phyloP scores from a whole-genome alignment of 92 coral and sea anemone species.

The Bergia sp. region DNA sequence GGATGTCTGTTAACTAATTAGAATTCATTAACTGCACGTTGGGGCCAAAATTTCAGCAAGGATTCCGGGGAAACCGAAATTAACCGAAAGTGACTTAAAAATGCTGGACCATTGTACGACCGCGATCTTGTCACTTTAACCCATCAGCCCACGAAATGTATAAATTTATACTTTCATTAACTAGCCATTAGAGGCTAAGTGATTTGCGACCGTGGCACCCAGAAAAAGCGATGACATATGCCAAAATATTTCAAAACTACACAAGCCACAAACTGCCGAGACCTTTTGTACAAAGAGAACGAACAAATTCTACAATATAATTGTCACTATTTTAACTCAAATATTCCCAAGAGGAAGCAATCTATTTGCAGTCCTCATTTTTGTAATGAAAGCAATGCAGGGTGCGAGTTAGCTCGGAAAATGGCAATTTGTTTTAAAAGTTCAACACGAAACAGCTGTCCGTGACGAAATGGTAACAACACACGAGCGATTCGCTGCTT shows the following conservation, averaged over 20 bases:
- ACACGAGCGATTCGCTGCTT: conserved; percentile 74
- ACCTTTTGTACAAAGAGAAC: not conserved
- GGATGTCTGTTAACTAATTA: conserved; percentile 46
- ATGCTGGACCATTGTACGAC: conserved; percentile 25
- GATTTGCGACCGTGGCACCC: conserved; percentile 31
- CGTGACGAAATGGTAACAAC: conserved; percentile 74
- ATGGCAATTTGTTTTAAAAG: conserved; percentile 51
- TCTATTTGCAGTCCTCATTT: conserved; percentile 42
- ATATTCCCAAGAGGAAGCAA: conserved; percentile 41
- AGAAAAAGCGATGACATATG: conserved; percentile 49
- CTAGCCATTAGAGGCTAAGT: conserved; percentile 48
- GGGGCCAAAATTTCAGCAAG: not conserved
- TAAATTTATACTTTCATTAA: conserved; percentile 50
- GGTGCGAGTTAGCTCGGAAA: conserved; percentile 27
- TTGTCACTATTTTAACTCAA: not conserved
- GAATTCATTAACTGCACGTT: conserved; percentile 46
- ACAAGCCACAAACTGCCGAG: not conserved
- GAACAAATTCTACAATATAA: not conserved
- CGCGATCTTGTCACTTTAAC: conserved; percentile 1
- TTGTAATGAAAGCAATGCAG: conserved; percentile 58
- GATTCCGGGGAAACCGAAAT: conserved; percentile 22
- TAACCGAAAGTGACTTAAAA: conserved; percentile 11
- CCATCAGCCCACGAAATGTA: conserved; percentile 36
- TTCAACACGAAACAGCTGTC: conserved; percentile 78
- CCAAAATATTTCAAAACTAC: conserved; percentile 21